phyloP scores from a whole-genome alignment of 2,888 invertebrate species.

The Patella pellucida region DNA sequence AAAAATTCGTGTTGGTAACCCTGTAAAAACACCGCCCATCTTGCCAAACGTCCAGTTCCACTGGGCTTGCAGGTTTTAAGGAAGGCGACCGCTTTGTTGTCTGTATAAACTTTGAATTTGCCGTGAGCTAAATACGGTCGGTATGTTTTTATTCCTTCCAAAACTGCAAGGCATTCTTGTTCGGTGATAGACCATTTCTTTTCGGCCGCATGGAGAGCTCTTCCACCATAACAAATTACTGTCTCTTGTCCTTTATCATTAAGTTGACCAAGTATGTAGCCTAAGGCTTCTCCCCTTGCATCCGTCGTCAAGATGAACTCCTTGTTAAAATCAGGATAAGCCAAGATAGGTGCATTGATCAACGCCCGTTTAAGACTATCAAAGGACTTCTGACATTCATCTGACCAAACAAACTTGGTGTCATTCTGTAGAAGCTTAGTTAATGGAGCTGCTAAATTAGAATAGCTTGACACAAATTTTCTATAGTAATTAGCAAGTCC shows the following conservation, averaged over 20 bases:
- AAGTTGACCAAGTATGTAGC: slow-evolving; percentile 33
- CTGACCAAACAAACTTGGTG: slow-evolving; percentile 34
- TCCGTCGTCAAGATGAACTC: slow-evolving; percentile 34
- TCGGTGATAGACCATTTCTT: slow-evolving; percentile 34
- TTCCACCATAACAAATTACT: slow-evolving; percentile 32
- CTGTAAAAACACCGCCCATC: slow-evolving; percentile 29
- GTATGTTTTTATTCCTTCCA: slow-evolving; percentile 39
- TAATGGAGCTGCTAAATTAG: slow-evolving; percentile 35
- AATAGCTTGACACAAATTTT: slow-evolving; percentile 33
- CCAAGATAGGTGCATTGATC: slow-evolving; percentile 33
- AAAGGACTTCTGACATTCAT: slow-evolving; percentile 32
- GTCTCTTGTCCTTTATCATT: too few relatives aligned
- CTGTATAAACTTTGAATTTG: slow-evolving; percentile 38
- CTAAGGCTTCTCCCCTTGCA: slow-evolving; percentile 33
- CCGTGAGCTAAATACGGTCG: slow-evolving; percentile 35
- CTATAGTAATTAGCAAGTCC: slow-evolving; percentile 37
- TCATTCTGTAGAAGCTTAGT: slow-evolving; percentile 34
- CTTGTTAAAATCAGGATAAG: slow-evolving; percentile 35
- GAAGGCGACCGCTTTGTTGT: slow-evolving; percentile 38
- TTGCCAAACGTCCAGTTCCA: slow-evolving; percentile 27
- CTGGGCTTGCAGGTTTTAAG: slow-evolving; percentile 33
- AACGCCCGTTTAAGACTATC: slow-evolving; percentile 25
- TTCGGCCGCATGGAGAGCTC: slow-evolving; percentile 32
- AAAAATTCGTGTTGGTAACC: slow-evolving; percentile 18
- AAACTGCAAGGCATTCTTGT: slow-evolving; percentile 37